Base-by-base conservation (phyloP, 1,140 invertebrate genomes). In the Notospermus geniculatus region DNA sequence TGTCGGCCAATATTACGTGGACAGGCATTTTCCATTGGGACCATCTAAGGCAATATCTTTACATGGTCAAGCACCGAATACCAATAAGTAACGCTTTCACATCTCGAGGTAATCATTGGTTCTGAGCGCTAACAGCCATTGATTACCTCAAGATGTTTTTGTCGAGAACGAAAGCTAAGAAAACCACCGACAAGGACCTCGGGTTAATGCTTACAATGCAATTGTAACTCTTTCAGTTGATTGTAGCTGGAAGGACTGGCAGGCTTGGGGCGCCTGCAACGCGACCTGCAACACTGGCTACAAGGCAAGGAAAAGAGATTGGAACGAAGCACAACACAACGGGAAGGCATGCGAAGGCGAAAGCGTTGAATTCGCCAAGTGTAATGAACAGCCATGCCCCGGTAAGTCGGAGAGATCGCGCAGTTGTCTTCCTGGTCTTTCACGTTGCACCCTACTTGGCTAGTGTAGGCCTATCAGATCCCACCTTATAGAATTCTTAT, bases 321-420 rank as follows among this genome's bases (percentile, higher is more conserved):
- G 46, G n/a, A 27, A 50, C n/a, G 19, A 19, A 13, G 68, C 69
- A 17, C 25, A 52, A 27, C 32, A 57, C 23, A 64, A 60, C 25
- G 69, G 69, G 1, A 32, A 36, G 19, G 54, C 36, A n/a, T 70
- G 68, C 45, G 23, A 36, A 23, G 68, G 68, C 39, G 29, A 41
- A 1, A 59, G 63, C 19, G 17, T n/a, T 15, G 67, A 70, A 46
- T 46, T 57, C 9, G 57, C 63, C 36, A 59, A 57, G 29, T 70
- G 65, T 55, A 71, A 67, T 39, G 45, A 62, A 29, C 62, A 67
- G 11, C 30, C 41, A 23, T 71, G 69, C 52, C 69, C 69, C 57
- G 59, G 68, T 70, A 58, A 22, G 46, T 36, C n/a, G 39, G 19
- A 43, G 39, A 13, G 39, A n/a, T n/a, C n/a, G n/a, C n/a, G n/a